Evolutionary conservation across 2,113 vertebrate species (phyloP), one percentile per base, ranked within the genome.

Genomic region (western clawed frog (Xenopus tropicalis)): DNA sequence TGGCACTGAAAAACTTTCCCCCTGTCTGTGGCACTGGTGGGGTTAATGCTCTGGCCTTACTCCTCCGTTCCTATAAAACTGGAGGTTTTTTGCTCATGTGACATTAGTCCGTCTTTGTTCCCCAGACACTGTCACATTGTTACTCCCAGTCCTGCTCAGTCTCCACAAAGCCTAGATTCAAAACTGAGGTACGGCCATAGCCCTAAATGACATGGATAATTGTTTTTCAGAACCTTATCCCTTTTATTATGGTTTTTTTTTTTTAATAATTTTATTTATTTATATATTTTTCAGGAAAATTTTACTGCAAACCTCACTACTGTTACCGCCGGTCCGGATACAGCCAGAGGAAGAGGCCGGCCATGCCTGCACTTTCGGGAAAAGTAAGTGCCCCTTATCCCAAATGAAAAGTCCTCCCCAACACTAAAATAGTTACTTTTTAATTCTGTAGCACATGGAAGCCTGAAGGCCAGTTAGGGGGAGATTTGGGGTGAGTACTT

Each of bases 301-400:
- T 99, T 88, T 99, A 99, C 89, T 99, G 97, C 86, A 99, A 99
- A 81, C 95, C 97, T 13, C 97, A 99, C 88, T 99, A 94, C 88
- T 98, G 95, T 78, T 96, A 99, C 72, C 91, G 97, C 20, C 90
- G 94, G 42, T 98, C 96, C 5, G 93, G 95, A 69, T 94, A 94
- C 62, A 92, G 94, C 17, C 96, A 98, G 81, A 93, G 95, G 85
- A 99, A 99, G 86, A 92, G 95, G 78, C 94, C 95, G 0, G 95
- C 96, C 25, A 82, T 86, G 79, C 86, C 87, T 44, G 86, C 90
- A 59, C 79, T 86, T 48, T 84, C 84, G 73, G 83, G 83, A 79
- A 94, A 96, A 95, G 97, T 98, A 91, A 87, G 61, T 19, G 10
- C 29, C 5, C 6, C 61, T 12, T 20, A 19, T 1, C 22, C 3